Percentiles rank a stretch among this genome's conserved stretches.
phyloP scores from a whole-genome alignment of 2,888 invertebrate species.

The Shargacucullia verbasci region DNA sequence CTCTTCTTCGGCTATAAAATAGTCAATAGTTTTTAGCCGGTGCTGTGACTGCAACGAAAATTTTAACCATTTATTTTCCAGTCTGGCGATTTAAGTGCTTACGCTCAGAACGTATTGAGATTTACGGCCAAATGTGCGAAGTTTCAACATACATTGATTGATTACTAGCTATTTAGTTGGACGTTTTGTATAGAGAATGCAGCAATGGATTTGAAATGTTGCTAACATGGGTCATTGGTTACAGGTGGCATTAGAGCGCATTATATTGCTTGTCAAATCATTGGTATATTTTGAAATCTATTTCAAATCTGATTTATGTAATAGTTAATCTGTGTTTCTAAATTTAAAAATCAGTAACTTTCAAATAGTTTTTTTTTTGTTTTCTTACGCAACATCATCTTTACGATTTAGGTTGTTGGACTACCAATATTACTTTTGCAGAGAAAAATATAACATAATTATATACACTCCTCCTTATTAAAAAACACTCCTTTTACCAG shows the following conservation, averaged over 20 bases:
- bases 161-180: conserved; percentile 13
- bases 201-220: conserved; percentile 9
- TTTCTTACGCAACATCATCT: conserved; percentile 2
- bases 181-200: not conserved
- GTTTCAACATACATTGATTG: conserved; percentile 24
- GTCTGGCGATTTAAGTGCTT: conserved; percentile 6
- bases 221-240: not conserved
- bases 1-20: not conserved
- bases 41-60: conserved; percentile 4
- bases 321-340: too few species aligned
- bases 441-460: too few species aligned
- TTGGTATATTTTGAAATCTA: conserved; percentile 23
- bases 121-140: conserved; percentile 8
- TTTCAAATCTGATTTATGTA: not conserved
- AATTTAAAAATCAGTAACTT: conserved; percentile 1
- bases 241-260: not conserved
- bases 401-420: not conserved
- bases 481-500: too few species aligned
- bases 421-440: too few species aligned
- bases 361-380: conserved; percentile 27
- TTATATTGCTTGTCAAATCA: too few species aligned
- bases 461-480: too few species aligned
- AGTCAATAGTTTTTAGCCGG: not conserved
- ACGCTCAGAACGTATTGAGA: conserved; percentile 19
- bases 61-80: conserved; percentile 26